Conservation (phyloP, 2,888 invertebrate species). For the Chloroclysta siterata region DNA sequence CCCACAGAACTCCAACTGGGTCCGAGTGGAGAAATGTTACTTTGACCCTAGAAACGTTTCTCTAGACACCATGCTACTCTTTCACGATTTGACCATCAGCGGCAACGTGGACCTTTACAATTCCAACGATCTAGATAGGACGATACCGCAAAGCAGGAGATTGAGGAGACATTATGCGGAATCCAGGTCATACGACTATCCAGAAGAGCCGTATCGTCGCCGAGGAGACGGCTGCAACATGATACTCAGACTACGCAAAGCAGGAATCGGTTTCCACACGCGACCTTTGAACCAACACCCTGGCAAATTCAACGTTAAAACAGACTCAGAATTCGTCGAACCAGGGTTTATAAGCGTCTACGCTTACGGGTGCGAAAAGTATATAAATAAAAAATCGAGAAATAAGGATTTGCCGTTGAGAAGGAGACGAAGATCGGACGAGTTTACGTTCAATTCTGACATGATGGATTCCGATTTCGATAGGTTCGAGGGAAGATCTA, state of each 20-base stretch:
- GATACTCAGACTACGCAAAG: conserved; percentile 90
- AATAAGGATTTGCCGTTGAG: conserved; percentile 70
- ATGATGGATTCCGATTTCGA: conserved; percentile 55
- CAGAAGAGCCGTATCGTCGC: conserved; percentile 56
- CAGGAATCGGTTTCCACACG: conserved; percentile 91
- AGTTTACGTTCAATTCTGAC: conserved; percentile 71
- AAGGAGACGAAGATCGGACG: conserved; percentile 69
- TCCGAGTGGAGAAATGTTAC: conserved; percentile 90
- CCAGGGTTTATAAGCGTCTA: conserved; percentile 94
- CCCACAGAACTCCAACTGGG: conserved; percentile 88
- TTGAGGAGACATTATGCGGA: conserved; percentile 72
- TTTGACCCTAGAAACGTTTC: conserved; percentile 90
- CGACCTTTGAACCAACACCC: conserved; percentile 88
- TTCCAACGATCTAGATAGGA: conserved; percentile 71
- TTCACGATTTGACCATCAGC: conserved; percentile 92
- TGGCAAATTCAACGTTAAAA: conserved; percentile 89
- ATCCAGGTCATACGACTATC: conserved; percentile 62
- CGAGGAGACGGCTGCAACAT: conserved; percentile 88
- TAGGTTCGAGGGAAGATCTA: conserved; percentile 56
- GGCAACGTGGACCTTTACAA: conserved; percentile 88
- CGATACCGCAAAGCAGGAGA: conserved; percentile 60
- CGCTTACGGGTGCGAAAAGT: conserved; percentile 91
- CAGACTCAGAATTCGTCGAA: conserved; percentile 93
- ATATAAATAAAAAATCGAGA: conserved; percentile 72
- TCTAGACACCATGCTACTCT: conserved; percentile 90